Conservation (phyloP, 1,140 invertebrate genomes). For the Drosophila sp. region DNA sequence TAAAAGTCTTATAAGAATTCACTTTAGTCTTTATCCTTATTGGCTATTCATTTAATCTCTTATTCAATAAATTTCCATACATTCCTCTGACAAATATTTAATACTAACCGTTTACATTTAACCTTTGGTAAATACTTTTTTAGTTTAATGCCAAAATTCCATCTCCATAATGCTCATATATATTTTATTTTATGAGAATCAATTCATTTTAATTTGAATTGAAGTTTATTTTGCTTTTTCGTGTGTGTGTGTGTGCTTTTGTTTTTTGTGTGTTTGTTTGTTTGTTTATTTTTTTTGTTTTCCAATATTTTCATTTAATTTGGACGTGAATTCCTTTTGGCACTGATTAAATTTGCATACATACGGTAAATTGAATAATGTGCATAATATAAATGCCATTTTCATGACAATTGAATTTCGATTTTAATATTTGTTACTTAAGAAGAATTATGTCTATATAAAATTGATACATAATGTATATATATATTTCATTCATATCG, state of each 20-base stretch:
- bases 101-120: too few species aligned
- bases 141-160: too few species aligned
- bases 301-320: neutral
- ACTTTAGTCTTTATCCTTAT: too few species aligned
- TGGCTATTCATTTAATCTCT: too few species aligned
- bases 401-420: slow-evolving; percentile 1
- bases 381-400: slow-evolving; percentile 4
- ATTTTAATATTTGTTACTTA: neutral
- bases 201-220: neutral
- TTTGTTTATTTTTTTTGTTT: neutral
- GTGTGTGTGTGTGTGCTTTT: neutral
- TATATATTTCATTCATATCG: slow-evolving; percentile 26
- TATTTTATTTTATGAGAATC: neutral
- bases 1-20: too few species aligned
- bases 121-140: too few species aligned
- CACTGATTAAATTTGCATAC: slow-evolving; percentile 5
- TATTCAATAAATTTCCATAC: too few species aligned
- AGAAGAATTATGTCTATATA: neutral
- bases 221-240: neutral
- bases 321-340: neutral
- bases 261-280: neutral
- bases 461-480: slow-evolving; percentile 43
- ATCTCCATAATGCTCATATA: neutral
- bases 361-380: slow-evolving; percentile 7
- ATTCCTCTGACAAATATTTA: too few species aligned